Conservation (phyloP, 1,140 invertebrate genomes). For the Thrips palmi region DNA sequence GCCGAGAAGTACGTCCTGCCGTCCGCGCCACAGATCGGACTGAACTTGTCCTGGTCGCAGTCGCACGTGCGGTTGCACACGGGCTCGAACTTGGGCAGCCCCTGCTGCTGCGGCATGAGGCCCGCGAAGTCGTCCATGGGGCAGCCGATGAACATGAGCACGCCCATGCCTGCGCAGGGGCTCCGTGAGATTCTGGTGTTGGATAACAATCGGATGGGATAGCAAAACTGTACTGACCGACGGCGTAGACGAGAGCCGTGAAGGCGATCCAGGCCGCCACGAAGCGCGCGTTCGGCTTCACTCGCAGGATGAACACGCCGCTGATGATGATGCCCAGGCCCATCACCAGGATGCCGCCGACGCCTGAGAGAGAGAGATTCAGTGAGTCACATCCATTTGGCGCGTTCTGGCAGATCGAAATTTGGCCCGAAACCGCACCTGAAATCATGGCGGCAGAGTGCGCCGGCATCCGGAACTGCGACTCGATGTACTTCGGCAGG, state of each 20-base stretch:
- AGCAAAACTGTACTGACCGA: conserved; percentile 29
- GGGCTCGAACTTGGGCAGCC: conserved; percentile 30
- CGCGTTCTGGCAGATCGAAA: too few relatives aligned
- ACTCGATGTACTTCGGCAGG: conserved; percentile 83
- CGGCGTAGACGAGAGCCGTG: conserved; percentile 67
- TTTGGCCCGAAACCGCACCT: conserved; percentile 51
- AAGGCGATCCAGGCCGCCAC: conserved; percentile 82
- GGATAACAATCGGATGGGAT: background rate
- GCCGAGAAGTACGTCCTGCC: conserved; percentile 69
- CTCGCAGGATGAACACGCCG: conserved; percentile 63
- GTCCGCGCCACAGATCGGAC: conserved; percentile 63
- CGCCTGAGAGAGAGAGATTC: conserved; percentile 33
- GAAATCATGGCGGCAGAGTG: conserved; percentile 80
- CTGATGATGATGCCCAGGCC: conserved; percentile 73
- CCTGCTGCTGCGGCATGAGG: conserved; percentile 29
- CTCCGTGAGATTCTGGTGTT: background rate
- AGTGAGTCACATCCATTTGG: background rate
- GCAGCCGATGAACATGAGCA: conserved; percentile 77
- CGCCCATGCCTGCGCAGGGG: conserved; percentile 47
- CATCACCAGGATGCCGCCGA: conserved; percentile 84
- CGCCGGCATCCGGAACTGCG: conserved; percentile 72
- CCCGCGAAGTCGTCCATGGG: conserved; percentile 66
- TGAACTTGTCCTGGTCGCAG: conserved; percentile 57
- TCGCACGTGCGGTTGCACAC: conserved; percentile 45
- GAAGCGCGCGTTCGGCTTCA: conserved; percentile 64